phyloP scores from a whole-genome alignment of 2,888 invertebrate species.

The Polia nebulosa region DNA sequence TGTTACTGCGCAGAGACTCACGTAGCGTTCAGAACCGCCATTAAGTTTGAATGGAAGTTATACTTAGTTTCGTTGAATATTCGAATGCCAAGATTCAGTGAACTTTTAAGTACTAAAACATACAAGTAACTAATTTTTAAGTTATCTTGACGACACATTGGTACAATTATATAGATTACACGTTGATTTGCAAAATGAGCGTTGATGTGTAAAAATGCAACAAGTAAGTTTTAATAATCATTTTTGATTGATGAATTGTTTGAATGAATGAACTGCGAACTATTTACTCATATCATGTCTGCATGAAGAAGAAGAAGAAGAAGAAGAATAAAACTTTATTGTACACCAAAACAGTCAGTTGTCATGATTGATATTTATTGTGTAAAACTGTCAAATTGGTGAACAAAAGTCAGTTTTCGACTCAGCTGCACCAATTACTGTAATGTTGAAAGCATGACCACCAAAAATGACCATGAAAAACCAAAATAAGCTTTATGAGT shows the following conservation, averaged over 20 bases:
- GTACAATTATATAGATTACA: not conserved
- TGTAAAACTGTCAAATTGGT: not conserved
- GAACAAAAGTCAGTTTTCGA: not conserved
- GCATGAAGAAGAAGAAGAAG: no score
- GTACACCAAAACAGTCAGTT: no score
- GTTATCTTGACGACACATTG: not conserved
- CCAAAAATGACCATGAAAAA: no score
- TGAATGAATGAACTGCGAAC: constrained; percentile 26
- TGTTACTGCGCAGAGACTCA: no score
- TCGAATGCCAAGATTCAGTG: constrained; percentile 1
- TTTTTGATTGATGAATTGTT: not conserved
- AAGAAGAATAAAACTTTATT: no score
- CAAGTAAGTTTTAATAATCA: not conserved
- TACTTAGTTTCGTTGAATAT: constrained; percentile 1
- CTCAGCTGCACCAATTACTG: no score
- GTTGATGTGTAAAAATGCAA: not conserved
- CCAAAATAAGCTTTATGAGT: not conserved
- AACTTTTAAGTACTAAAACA: not conserved
- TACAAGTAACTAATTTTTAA: not conserved
- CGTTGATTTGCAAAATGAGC: constrained; percentile 6
- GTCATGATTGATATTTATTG: constrained; percentile 26
- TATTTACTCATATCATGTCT: constrained; percentile 39
- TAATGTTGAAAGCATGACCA: not conserved
- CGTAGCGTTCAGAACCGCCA: not conserved
- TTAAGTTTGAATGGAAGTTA: not conserved